Conservation (phyloP, 2,888 invertebrate genomes). For the Drosophila aldrichi region DNA sequence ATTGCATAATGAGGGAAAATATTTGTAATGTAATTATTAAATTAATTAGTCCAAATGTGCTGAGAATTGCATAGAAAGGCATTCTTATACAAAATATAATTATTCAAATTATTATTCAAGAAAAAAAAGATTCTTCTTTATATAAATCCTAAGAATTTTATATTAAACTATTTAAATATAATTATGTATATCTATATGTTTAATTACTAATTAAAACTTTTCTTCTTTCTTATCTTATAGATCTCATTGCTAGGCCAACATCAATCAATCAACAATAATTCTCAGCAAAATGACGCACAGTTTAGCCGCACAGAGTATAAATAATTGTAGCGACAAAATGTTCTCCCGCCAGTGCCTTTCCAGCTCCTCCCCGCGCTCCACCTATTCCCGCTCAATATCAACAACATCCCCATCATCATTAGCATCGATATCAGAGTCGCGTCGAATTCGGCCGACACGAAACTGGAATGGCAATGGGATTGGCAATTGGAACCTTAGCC, state of each 20-base stretch:
- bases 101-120: too few species aligned
- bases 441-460: constrained; percentile 41
- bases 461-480: constrained; percentile 47
- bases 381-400: constrained; percentile 38
- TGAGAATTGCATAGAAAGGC: neutral
- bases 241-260: constrained; percentile 55
- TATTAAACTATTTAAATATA: neutral
- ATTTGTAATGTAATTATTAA: too few species aligned
- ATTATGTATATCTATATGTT: neutral
- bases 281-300: constrained; percentile 55
- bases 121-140: too few species aligned
- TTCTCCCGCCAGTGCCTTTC: constrained; percentile 84
- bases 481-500: constrained; percentile 67
- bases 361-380: constrained; percentile 48
- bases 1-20: too few species aligned
- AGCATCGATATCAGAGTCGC: constrained; percentile 35
- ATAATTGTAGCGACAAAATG: constrained; percentile 56
- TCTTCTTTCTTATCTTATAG: constrained; percentile 36
- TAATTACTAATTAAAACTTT: neutral
- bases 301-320: constrained; percentile 29
- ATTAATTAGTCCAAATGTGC: neutral
- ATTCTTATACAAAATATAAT: too few species aligned
- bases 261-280: constrained; percentile 18
- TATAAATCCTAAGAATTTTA: too few species aligned
- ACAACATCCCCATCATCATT: constrained; percentile 17